Conservation (phyloP, 2,113 vertebrate species). For the Calonectris borealis region DNA sequence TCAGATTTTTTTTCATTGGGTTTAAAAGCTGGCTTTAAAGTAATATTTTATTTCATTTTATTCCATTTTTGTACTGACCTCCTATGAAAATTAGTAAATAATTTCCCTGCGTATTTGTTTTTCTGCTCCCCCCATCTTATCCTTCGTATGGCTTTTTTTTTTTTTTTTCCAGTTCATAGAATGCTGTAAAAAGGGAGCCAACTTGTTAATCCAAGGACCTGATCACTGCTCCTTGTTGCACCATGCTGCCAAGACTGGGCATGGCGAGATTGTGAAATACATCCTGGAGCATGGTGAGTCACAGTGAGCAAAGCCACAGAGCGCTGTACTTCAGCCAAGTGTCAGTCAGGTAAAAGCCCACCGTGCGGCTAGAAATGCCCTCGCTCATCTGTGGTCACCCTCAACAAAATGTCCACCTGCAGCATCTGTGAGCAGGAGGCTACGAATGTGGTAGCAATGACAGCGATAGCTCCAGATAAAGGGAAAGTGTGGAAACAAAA, state of each 20-base stretch:
- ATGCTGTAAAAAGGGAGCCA: slow-evolving; percentile 85
- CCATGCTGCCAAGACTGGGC: slow-evolving; percentile 85
- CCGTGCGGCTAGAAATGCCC: accelerated
- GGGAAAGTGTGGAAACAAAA: background rate
- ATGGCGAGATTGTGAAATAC: slow-evolving; percentile 84
- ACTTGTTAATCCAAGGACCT: slow-evolving; percentile 87
- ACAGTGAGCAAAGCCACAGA: background rate
- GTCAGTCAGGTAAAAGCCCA: background rate
- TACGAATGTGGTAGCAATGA: background rate
- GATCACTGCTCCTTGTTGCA: slow-evolving; percentile 88
- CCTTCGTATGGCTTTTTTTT: background rate
- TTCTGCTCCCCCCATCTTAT: background rate
- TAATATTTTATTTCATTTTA: background rate
- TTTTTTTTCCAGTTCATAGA: slow-evolving; percentile 81
- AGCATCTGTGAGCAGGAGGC: background rate
- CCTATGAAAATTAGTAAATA: background rate
- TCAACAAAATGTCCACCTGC: background rate
- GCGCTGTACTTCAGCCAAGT: background rate
- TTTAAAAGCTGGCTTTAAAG: background rate
- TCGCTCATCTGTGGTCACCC: background rate
- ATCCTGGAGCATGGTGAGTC: slow-evolving; percentile 90
- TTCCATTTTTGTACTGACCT: background rate
- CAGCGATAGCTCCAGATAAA: background rate
- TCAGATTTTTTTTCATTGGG: background rate
- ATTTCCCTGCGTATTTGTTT: background rate